Conservation (phyloP, 2,888 invertebrate species). For the Caenorhabditis sp. region DNA sequence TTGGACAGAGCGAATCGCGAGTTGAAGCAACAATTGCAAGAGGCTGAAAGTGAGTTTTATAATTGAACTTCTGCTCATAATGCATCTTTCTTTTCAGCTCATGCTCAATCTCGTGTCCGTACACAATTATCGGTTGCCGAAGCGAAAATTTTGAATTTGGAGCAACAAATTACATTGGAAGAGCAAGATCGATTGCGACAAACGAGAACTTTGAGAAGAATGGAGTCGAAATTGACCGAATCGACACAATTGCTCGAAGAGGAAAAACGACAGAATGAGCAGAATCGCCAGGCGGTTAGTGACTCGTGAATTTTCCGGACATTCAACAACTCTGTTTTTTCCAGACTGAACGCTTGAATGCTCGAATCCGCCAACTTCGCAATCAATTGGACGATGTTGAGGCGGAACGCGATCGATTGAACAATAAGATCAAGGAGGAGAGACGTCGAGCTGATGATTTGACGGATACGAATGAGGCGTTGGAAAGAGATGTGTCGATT, state of each 20-base stretch:
- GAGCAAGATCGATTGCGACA: conserved; percentile 32
- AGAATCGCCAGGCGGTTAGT: conserved; percentile 18
- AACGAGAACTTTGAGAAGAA: conserved; percentile 19
- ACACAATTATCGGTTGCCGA: conserved; percentile 37
- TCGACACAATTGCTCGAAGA: conserved; percentile 25
- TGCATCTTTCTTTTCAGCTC: conserved; percentile 14
- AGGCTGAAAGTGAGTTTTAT: conserved; percentile 41
- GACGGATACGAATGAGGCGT: conserved; percentile 33
- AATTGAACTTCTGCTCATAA: too few species aligned
- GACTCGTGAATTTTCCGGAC: background rate
- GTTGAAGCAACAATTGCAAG: conserved; percentile 34
- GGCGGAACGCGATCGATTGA: conserved; percentile 30
- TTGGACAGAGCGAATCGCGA: conserved; percentile 78
- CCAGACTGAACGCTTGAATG: conserved; percentile 27
- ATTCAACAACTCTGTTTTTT: background rate
- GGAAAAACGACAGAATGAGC: conserved; percentile 28
- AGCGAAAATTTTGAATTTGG: conserved; percentile 24
- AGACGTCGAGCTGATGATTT: conserved; percentile 34
- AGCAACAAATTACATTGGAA: conserved; percentile 28
- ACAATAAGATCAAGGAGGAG: conserved; percentile 28
- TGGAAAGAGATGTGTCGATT: conserved; percentile 27
- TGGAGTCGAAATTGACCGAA: conserved; percentile 35
- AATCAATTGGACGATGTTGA: conserved; percentile 35
- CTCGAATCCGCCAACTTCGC: conserved; percentile 34
- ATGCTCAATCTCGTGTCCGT: conserved; percentile 24